Evolutionary conservation across 2,888 invertebrate species (phyloP).

Genomic region (Chrysopilus asiliformis): DNA sequence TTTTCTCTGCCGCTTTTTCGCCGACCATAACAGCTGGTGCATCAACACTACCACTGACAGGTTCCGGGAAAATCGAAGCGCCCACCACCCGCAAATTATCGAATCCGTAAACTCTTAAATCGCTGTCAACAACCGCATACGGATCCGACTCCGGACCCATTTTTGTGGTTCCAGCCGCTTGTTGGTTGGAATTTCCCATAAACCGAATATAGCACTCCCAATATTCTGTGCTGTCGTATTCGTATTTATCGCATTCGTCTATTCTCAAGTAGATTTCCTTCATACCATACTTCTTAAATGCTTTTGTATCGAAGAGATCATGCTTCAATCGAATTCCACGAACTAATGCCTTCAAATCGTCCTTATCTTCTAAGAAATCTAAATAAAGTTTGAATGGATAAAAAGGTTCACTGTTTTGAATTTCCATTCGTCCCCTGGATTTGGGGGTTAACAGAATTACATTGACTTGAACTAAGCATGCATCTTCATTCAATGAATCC

Average conservation of each 20-base stretch:
- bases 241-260: constrained; percentile 10
- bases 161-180: constrained; percentile 50
- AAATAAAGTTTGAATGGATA: constrained; percentile 51
- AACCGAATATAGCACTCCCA: constrained; percentile 41
- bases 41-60: neutral
- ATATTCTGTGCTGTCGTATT: constrained; percentile 32
- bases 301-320: constrained; percentile 30
- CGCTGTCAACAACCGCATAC: constrained; percentile 36
- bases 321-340: constrained; percentile 31
- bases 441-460: constrained; percentile 37
- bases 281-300: constrained; percentile 28
- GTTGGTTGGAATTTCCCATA: constrained; percentile 41
- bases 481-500: neutral
- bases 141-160: constrained; percentile 42
- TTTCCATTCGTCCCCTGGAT: constrained; percentile 40
- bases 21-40: neutral
- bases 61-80: constrained; percentile 42
- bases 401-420: constrained; percentile 50
- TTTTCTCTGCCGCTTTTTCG: neutral
- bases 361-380: constrained; percentile 44
- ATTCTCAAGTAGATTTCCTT: constrained; percentile 45
- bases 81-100: constrained; percentile 40
- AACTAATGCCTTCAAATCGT: constrained; percentile 39
- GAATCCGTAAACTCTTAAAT: constrained; percentile 36
- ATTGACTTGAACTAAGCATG: constrained; percentile 22